Evolutionary conservation across 2,113 vertebrate species (phyloP).

Genomic region (Copsychus sechellarum): DNA sequence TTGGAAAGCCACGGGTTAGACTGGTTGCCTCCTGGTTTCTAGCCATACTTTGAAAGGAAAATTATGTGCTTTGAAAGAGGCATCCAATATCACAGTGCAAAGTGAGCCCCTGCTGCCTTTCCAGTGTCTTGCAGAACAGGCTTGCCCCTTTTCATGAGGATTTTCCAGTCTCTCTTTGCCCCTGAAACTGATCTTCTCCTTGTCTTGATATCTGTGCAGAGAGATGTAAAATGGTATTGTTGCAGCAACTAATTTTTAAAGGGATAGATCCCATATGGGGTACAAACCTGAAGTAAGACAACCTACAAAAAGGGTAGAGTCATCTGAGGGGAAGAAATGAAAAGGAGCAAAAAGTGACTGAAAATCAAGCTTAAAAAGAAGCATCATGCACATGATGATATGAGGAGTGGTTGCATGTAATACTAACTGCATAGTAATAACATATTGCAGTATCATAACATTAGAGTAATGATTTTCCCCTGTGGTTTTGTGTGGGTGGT

Average conservation of each 20-base stretch:
- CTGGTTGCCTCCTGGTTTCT: background rate
- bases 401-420: background rate
- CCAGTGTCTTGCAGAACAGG: background rate
- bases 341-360: background rate
- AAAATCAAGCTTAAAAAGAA: background rate
- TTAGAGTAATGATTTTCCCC: background rate
- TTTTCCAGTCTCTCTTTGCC: background rate
- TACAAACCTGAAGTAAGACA: background rate
- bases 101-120: background rate
- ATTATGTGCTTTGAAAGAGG: background rate
- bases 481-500: background rate
- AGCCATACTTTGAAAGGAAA: background rate
- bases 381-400: background rate
- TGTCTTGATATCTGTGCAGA: background rate
- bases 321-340: accelerated
- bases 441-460: background rate
- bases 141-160: background rate
- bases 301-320: background rate
- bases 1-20: background rate
- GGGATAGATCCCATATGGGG: background rate
- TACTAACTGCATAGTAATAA: background rate
- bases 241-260: background rate
- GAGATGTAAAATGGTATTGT: background rate
- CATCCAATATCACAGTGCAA: background rate
- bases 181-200: background rate